Percentiles rank a stretch among this genome's conserved stretches.
Conservation (phyloP, 2,113 vertebrate species). For the Nesoenas mayeri region DNA sequence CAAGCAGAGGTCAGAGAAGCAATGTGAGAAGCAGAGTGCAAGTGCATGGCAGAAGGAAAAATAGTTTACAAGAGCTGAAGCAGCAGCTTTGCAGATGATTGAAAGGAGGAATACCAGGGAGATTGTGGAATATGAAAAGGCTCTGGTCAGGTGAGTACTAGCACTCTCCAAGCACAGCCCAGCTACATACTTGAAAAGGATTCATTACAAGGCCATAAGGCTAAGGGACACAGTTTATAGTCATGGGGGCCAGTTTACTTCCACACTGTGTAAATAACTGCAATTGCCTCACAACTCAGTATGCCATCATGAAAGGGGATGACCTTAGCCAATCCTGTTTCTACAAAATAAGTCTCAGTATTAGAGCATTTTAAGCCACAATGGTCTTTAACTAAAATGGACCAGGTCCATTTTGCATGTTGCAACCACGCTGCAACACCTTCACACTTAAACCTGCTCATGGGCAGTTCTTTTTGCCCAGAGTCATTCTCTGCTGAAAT, state of each 20-base stretch:
- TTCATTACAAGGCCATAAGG: neutral
- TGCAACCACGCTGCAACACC: neutral
- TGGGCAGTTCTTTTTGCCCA: neutral
- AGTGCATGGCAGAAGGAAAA: neutral
- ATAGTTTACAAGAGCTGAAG: neutral
- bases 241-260: neutral
- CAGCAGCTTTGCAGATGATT: neutral
- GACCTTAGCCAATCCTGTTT: neutral
- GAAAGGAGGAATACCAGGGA: neutral
- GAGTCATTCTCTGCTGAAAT: neutral
- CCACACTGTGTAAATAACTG: neutral
- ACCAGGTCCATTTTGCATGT: neutral
- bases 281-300: neutral
- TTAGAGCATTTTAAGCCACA: neutral
- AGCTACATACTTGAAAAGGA: neutral
- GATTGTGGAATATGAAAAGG: neutral
- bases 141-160: neutral
- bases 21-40: neutral
- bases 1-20: neutral
- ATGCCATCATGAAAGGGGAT: neutral
- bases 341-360: neutral
- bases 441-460: neutral
- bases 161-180: neutral
- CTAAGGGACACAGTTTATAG: neutral
- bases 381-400: neutral